phyloP scores from a whole-genome alignment of 1,140 invertebrate genomes.

The Geopemphigus sp. region DNA sequence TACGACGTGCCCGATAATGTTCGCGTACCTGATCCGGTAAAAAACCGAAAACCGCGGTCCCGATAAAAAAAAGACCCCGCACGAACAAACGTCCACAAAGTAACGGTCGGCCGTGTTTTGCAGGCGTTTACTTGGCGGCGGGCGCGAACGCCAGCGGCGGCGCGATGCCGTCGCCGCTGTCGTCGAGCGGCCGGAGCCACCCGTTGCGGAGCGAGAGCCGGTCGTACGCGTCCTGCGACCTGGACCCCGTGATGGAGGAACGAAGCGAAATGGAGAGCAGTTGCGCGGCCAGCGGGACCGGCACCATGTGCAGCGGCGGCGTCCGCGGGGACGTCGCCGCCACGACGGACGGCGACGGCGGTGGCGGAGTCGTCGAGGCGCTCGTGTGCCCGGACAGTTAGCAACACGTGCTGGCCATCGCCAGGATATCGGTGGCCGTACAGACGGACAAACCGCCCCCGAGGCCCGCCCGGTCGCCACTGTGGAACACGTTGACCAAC shows the following conservation, averaged over 20 bases:
- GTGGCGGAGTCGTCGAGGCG: slow-evolving; percentile 27
- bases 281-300: neutral
- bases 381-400: slow-evolving; percentile 45
- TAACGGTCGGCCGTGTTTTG: neutral
- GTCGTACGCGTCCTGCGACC: slow-evolving; percentile 41
- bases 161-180: neutral
- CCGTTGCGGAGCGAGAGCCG: slow-evolving; percentile 39
- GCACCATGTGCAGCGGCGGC: neutral
- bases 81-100: too few relatives aligned
- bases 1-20: too few relatives aligned
- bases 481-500: slow-evolving; percentile 45
- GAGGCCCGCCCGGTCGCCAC: slow-evolving; percentile 27
- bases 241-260: slow-evolving; percentile 32
- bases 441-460: slow-evolving; percentile 44
- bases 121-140: slow-evolving; percentile 33
- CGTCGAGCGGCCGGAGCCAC: neutral
- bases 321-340: neutral
- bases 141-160: slow-evolving; percentile 21
- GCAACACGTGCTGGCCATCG: slow-evolving; percentile 46
- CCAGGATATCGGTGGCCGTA: slow-evolving; percentile 47
- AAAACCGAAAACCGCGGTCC: too few relatives aligned
- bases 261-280: slow-evolving; percentile 36
- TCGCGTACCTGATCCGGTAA: too few relatives aligned
- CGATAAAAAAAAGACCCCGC: too few relatives aligned
- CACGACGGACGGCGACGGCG: too few relatives aligned